A percentile compares a stretch with the other conserved stretches of the same genome.
Evolutionary conservation across 1,140 invertebrate species (phyloP).

Genomic region (Megalopta genalis): DNA sequence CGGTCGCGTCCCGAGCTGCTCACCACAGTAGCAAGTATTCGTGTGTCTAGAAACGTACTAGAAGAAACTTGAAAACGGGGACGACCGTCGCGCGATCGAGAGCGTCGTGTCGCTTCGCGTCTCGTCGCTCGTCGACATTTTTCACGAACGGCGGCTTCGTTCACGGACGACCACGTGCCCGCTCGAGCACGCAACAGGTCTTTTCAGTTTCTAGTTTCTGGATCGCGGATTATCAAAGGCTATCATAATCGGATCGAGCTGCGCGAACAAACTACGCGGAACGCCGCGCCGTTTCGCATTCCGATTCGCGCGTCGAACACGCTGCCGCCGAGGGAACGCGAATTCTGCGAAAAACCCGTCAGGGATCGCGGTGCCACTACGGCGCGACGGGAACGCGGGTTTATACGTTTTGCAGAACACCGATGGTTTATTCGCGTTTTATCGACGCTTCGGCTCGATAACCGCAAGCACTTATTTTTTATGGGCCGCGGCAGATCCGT

Average conservation of each 20-base stretch:
- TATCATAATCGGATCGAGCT: slow-evolving; percentile 34
- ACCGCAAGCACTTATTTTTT: neutral
- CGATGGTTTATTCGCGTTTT: slow-evolving; percentile 9
- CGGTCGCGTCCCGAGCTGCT: too few relatives aligned
- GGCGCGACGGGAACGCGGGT: neutral
- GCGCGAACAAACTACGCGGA: slow-evolving; percentile 10
- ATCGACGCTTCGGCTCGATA: neutral
- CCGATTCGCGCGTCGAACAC: neutral
- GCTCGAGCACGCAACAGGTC: slow-evolving; percentile 36
- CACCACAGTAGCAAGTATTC: too few relatives aligned
- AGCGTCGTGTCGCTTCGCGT: neutral
- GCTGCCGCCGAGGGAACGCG: neutral
- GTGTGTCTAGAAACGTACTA: neutral
- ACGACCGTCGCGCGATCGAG: slow-evolving; percentile 29
- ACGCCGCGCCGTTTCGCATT: slow-evolving; percentile 27
- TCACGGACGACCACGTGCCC: slow-evolving; percentile 39
- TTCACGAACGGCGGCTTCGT: slow-evolving; percentile 51
- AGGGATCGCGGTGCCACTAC: neutral
- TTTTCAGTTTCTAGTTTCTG: slow-evolving; percentile 41
- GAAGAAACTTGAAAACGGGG: slow-evolving; percentile 39
- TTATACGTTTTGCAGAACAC: too few relatives aligned
- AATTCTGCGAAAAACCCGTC: slow-evolving; percentile 17
- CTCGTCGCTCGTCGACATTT: neutral
- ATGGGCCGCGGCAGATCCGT: neutral
- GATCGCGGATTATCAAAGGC: slow-evolving; percentile 26